Percentiles rank a stretch among this genome's conserved stretches.
Evolutionary conservation across 1,140 invertebrate species (phyloP).

Genomic region (Araneus ventricosus): DNA sequence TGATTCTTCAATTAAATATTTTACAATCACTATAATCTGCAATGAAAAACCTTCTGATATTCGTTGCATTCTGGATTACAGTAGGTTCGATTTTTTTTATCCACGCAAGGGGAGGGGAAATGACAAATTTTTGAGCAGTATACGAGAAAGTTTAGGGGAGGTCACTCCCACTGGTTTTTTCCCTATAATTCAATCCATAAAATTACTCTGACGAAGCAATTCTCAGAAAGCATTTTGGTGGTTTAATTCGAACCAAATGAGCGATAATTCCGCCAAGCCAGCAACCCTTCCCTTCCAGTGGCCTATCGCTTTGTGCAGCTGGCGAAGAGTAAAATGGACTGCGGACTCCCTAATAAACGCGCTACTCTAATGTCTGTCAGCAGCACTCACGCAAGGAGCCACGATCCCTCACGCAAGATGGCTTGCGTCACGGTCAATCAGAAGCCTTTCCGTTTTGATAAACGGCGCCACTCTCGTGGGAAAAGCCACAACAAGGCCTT

Average conservation of each 20-base stretch:
- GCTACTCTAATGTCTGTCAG: not conserved
- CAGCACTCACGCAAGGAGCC: not conserved
- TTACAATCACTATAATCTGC: too few species aligned
- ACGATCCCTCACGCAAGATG: slow-evolving; percentile 7
- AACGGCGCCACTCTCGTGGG: not conserved
- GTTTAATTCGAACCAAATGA: not conserved
- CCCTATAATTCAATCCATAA: too few species aligned
- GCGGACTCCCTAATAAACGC: slow-evolving; percentile 7
- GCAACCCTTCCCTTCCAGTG: not conserved
- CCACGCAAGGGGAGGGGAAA: too few species aligned
- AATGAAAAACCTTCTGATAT: too few species aligned
- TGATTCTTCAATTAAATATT: too few species aligned
- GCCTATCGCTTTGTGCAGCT: slow-evolving; percentile 21
- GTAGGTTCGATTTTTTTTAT: too few species aligned
- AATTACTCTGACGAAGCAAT: too few species aligned
- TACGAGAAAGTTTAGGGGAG: too few species aligned
- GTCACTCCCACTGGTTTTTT: too few species aligned
- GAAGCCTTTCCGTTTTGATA: not conserved
- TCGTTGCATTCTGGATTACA: too few species aligned
- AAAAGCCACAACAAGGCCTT: not conserved
- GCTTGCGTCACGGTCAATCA: not conserved
- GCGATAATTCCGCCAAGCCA: not conserved
- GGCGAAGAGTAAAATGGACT: not conserved
- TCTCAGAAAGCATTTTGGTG: too few species aligned
- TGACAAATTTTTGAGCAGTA: too few species aligned